Evolutionary conservation across 2,113 vertebrate species (phyloP).

Genomic region (Scomber colias): DNA sequence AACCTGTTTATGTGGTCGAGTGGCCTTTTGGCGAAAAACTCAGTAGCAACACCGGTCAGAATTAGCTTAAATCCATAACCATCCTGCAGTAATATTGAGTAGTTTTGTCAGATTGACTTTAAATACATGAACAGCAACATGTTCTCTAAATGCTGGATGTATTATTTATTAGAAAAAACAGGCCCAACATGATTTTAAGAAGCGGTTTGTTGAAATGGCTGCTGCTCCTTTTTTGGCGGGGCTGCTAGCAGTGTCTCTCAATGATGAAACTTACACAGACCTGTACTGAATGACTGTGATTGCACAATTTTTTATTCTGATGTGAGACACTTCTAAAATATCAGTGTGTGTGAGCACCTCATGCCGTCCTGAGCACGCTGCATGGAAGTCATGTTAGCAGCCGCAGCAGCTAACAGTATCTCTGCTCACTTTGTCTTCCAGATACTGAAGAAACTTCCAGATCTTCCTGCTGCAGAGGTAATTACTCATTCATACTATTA

Average conservation of each 20-base stretch:
- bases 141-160: fast-evolving
- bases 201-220: not conserved
- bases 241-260: constrained; percentile 58
- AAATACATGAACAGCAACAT: fast-evolving
- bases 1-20: fast-evolving
- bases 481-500: fast-evolving
- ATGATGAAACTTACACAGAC: constrained; percentile 92
- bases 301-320: constrained; percentile 84
- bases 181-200: fast-evolving
- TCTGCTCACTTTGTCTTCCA: fast-evolving
- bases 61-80: constrained; percentile 40
- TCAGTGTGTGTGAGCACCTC: not conserved
- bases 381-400: constrained; percentile 29
- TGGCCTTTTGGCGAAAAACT: not conserved
- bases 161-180: not conserved
- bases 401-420: not conserved
- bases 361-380: not conserved
- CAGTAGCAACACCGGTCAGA: too few relatives aligned
- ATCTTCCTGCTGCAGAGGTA: constrained; percentile 17
- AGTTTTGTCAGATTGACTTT: fast-evolving
- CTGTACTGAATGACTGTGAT: constrained; percentile 91
- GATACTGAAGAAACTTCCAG: not conserved
- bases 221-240: fast-evolving
- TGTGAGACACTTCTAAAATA: constrained; percentile 39
- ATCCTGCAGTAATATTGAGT: not conserved